Percentiles rank a stretch among this genome's conserved stretches.
phyloP scores from a whole-genome alignment of 2,113 vertebrate genomes.

The Girardinichthys multiradiatus region DNA sequence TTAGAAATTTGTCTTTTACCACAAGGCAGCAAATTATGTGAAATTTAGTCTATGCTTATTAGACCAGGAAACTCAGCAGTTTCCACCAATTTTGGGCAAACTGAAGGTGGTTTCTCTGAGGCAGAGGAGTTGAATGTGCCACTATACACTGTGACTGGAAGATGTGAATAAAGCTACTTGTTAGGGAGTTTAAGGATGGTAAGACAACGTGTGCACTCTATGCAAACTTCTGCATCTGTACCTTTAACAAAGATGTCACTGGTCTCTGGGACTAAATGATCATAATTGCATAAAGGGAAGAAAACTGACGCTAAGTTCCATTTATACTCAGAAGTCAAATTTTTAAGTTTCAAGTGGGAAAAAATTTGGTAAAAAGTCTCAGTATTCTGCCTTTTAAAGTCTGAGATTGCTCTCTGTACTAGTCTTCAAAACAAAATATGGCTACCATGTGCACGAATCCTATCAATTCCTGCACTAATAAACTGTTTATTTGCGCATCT shows the following conservation, averaged over 20 bases:
- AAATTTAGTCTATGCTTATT: constrained; percentile 24
- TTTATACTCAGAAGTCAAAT: not conserved
- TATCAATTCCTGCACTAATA: too few species aligned
- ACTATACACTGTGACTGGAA: constrained; percentile 25
- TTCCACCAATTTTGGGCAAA: constrained; percentile 16
- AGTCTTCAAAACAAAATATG: too few species aligned
- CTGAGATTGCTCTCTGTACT: too few species aligned
- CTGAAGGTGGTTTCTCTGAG: constrained; percentile 24
- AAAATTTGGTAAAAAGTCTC: too few species aligned
- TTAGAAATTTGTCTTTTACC: constrained; percentile 44
- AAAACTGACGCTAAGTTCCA: not conserved
- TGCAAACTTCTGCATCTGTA: not conserved
- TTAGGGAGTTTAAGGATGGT: not conserved
- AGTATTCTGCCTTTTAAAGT: too few species aligned
- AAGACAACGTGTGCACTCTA: not conserved
- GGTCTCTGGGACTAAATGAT: not conserved
- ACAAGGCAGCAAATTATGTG: not conserved
- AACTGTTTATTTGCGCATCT: too few species aligned
- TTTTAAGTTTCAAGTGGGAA: not conserved
- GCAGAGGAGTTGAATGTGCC: constrained; percentile 12
- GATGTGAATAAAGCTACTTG: constrained; percentile 1
- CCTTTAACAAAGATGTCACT: not conserved
- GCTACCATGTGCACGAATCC: too few species aligned
- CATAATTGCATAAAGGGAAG: not conserved
- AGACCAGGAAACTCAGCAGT: constrained; percentile 21